Conservation (phyloP, 2,797 vertebrate genomes). For the Diglossa cyanea region DNA sequence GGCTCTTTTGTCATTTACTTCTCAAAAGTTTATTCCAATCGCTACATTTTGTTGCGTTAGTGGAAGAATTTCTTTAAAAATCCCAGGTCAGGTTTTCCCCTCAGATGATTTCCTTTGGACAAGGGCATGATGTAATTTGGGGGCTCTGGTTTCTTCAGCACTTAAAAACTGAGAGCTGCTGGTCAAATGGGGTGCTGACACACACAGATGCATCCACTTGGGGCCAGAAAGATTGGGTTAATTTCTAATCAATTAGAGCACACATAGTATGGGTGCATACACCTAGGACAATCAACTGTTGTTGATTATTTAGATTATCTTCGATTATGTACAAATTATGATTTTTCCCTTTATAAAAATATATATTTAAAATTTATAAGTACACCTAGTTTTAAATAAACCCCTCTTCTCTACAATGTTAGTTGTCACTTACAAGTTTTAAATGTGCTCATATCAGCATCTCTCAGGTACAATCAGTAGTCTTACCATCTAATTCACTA, state of each 20-base stretch:
- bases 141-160: neutral
- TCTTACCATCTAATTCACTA: neutral
- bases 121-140: rapidly evolving
- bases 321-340: neutral
- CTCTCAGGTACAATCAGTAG: neutral
- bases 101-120: neutral
- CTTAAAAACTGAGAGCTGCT: neutral
- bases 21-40: neutral
- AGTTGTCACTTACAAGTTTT: neutral
- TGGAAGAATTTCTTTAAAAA: neutral
- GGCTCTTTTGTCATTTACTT: neutral
- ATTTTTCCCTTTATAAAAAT: neutral
- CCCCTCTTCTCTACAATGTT: neutral
- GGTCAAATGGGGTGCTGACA: neutral
- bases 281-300: neutral
- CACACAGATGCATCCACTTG: neutral
- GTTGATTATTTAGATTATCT: neutral
- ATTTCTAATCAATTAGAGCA: neutral
- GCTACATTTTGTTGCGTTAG: rapidly evolving
- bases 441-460: rapidly evolving
- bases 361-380: neutral
- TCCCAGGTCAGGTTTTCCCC: neutral
- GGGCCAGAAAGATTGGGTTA: rapidly evolving
- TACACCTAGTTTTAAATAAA: neutral
- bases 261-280: too few relatives aligned